Evolutionary conservation across 2,797 vertebrate genomes (phyloP), one percentile per base, ranked within the genome.

Genomic region (Euphonia xanthogaster): DNA sequence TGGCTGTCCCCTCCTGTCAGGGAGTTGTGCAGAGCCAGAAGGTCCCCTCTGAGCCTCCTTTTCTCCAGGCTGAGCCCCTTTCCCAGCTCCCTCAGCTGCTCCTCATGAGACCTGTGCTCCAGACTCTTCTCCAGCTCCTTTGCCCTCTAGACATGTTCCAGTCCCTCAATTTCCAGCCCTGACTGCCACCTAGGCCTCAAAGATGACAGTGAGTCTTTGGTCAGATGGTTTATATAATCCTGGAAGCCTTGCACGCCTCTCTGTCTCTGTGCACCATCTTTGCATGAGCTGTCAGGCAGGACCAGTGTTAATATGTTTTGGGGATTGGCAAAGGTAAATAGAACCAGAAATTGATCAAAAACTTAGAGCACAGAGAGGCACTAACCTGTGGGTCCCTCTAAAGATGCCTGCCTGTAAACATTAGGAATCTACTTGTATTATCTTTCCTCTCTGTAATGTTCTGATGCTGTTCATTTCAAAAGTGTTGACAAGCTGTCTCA

Each of bases 111-210:
- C 2, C 8, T 37, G 28, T 30, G n/a, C n/a, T 17, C 20, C 55
- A 68, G 48, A 28, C 9, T 6, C 27, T 55, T 62, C 11, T 6
- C n/a, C 28, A 39, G 1, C 10, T 51, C 27, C 6, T 0, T 33
- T 63, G 14, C 0, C 18, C 5, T 27, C 30, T 45, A 11, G n/a
- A 39, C 11, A 7, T 0, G 1, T 5, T 63, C 31, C n/a, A 71
- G 57, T 12, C 11, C 18, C 21, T 71, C 57, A 40, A 2, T 90
- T 87, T 84, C 33, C 44, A 73, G 10, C 28, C 61, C n/a, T 75
- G 27, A 53, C n/a, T 73, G 21, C 39, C 31, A 54, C 24, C 12
- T 22, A 6, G 37, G 35, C 20, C 53, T 15, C 72, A 37, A 82
- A 77, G 60, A 13, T 24, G 40, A 40, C 12, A 47, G 16, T 7